phyloP scores from a whole-genome alignment of 1,140 invertebrate genomes.

The Heliconius hewitsoni region DNA sequence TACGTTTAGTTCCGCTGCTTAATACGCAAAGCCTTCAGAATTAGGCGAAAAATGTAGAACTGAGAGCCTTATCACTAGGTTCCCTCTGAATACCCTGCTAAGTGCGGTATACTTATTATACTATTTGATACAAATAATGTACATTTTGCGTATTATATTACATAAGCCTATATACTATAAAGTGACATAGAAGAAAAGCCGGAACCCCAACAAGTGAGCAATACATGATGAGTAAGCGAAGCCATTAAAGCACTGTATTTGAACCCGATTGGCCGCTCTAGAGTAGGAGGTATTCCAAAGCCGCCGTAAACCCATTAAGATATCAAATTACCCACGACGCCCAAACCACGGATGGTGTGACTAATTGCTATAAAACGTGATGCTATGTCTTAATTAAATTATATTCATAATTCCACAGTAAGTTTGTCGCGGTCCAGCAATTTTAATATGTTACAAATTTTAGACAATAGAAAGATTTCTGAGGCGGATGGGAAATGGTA shows the following conservation, averaged over 20 bases:
- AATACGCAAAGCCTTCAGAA: too few relatives aligned
- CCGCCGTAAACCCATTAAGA: conserved; percentile 67
- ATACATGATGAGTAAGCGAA: conserved; percentile 64
- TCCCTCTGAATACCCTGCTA: too few relatives aligned
- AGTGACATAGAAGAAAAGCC: conserved; percentile 25
- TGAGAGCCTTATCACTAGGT: too few relatives aligned
- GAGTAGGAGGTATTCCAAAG: conserved; percentile 66
- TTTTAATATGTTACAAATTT: conserved; percentile 74
- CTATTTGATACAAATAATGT: neutral
- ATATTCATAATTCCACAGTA: conserved; percentile 67
- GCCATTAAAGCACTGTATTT: conserved; percentile 53
- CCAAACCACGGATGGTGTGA: conserved; percentile 71
- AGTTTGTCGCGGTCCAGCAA: conserved; percentile 62
- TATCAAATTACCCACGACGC: conserved; percentile 73
- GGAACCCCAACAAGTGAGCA: conserved; percentile 60
- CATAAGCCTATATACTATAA: conserved; percentile 2
- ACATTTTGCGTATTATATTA: conserved; percentile 5
- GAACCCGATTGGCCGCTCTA: conserved; percentile 62
- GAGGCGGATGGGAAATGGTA: conserved; percentile 66
- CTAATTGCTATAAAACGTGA: conserved; percentile 74
- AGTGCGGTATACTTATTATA: too few relatives aligned
- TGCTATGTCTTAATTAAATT: conserved; percentile 79
- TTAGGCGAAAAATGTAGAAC: too few relatives aligned
- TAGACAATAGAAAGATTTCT: conserved; percentile 68
- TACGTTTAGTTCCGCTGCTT: too few relatives aligned